Conservation (phyloP, 2,113 vertebrate genomes). For the Clupea harengus region DNA sequence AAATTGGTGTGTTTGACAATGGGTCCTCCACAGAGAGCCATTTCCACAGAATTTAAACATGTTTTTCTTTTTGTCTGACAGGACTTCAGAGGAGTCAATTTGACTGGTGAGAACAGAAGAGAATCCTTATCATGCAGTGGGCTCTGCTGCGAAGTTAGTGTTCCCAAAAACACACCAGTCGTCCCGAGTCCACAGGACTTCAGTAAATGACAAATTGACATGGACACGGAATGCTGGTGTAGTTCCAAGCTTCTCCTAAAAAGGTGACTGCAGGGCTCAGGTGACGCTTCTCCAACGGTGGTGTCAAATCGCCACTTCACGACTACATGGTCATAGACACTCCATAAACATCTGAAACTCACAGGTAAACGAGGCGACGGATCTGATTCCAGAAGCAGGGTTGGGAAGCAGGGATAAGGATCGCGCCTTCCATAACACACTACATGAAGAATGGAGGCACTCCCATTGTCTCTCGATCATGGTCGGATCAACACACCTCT, state of each 20-base stretch:
- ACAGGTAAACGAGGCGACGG: conserved; percentile 15
- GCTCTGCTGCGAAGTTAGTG: background rate
- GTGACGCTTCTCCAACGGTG: conserved; percentile 30
- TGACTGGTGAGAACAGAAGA: background rate
- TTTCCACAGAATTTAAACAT: background rate
- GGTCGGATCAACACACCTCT: background rate
- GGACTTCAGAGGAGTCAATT: background rate
- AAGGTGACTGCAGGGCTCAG: conserved; percentile 39
- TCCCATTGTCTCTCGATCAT: conserved; percentile 15
- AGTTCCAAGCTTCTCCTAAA: background rate
- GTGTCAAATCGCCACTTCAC: conserved; percentile 13
- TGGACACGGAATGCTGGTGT: background rate
- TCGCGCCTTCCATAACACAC: conserved; percentile 20
- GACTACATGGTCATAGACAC: background rate
- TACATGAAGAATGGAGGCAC: conserved; percentile 17
- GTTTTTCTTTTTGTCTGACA: background rate
- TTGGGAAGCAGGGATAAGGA: background rate
- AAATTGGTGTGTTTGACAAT: background rate
- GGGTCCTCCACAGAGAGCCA: background rate
- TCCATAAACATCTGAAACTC: background rate
- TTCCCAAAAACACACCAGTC: background rate
- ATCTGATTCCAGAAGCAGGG: conserved; percentile 17
- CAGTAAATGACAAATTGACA: too few species aligned
- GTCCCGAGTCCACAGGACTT: background rate
- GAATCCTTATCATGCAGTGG: background rate